Conservation (phyloP, 1,140 invertebrate species). For the Bombus sylvicola region DNA sequence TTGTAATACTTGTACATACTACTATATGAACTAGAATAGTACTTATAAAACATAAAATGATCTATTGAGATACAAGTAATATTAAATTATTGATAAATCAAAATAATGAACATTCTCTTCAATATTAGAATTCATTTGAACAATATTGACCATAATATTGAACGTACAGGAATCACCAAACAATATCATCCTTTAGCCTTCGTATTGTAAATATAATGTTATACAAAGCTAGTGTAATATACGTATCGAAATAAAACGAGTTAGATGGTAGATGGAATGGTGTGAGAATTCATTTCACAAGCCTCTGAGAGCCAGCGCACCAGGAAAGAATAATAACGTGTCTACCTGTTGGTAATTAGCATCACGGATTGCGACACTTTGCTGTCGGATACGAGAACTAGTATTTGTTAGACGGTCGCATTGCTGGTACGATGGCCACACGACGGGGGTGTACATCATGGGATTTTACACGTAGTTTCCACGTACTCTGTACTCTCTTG, state of each 20-base stretch:
- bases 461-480: conserved; percentile 74
- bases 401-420: conserved; percentile 46
- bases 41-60: too few relatives aligned
- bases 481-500: conserved; percentile 63
- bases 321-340: conserved; percentile 76
- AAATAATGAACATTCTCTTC: too few relatives aligned
- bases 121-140: not conserved
- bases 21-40: too few relatives aligned
- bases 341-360: conserved; percentile 76
- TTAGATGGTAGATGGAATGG: conserved; percentile 73
- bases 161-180: not conserved
- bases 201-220: conserved; percentile 75
- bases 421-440: conserved; percentile 45
- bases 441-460: conserved; percentile 72
- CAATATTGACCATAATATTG: not conserved
- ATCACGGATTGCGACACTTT: conserved; percentile 73
- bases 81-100: too few relatives aligned
- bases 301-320: conserved; percentile 66
- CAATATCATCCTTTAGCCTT: not conserved
- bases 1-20: too few relatives aligned
- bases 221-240: conserved; percentile 76
- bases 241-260: conserved; percentile 70
- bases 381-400: conserved; percentile 55
- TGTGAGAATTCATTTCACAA: conserved; percentile 82
- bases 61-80: too few relatives aligned